Evolutionary conservation across 1,140 invertebrate species (phyloP), one percentile per base, ranked within the genome.

Genomic region (Laupala kohalensis): DNA sequence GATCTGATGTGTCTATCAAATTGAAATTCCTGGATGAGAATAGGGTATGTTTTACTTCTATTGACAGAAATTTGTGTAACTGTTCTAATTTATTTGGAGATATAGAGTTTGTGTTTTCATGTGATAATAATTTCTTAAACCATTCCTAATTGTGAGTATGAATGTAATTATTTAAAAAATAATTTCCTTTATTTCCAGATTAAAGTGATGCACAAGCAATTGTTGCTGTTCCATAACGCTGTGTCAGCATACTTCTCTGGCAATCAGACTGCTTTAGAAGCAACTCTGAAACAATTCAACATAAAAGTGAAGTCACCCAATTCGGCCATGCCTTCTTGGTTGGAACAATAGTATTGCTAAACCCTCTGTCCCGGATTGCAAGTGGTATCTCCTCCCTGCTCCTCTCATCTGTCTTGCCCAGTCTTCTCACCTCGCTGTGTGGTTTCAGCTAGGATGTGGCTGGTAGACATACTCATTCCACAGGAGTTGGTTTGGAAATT

Each of bases 191-290:
- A 28, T 53, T 86, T 86, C 25, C 80, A 96, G 94, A 91, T 97
- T 72, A 97, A 97, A 84, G 95, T 97, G 73, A 98, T 98, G 95
- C 95, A 97, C 80, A 98, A 97, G 80, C 96, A 98, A 80, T 82
- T 98, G 67, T 82, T 98, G 53, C 81, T 98, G 74, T 95, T 98
- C 81, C 95, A 98, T 81, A 97, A 97, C 83, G 96, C 96, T 6
- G 89, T 97, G 23, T 94, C 95, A 62, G 94, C 95, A 3, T 98
- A 98, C 82, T 98, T 97, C 82, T 95, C 93, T 77, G 95, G 95
- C 27, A 97, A 97, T 83, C 93, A 96, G 80, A 87, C 90, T 76
- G 92, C 93, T 69, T 82, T 98, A 70, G 95, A 98, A 79, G 90
- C 93, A 15, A 96, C 95, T n/a, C 82, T 98, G 67, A 95, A 96